phyloP scores from a whole-genome alignment of 1,140 invertebrate species.

The Trichonephila clavipes region DNA sequence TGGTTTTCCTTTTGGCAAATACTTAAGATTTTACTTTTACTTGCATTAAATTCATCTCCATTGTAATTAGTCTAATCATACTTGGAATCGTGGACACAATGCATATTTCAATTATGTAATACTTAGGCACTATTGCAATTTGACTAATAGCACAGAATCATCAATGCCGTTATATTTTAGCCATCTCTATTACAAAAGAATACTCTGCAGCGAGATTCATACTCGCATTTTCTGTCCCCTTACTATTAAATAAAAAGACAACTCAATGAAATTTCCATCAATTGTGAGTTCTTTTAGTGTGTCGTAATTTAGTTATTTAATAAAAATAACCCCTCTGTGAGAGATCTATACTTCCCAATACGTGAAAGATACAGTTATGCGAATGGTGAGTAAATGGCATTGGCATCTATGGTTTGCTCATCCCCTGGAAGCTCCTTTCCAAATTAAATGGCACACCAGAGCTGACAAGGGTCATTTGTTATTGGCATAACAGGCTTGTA shows the following conservation, averaged over 20 bases:
- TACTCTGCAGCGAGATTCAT: neutral
- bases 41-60: too few species aligned
- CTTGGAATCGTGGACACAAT: too few species aligned
- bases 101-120: too few species aligned
- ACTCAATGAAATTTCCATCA: neutral
- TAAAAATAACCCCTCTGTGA: neutral
- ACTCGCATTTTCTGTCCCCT: neutral
- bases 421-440: conserved; percentile 2
- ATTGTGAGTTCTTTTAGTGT: neutral
- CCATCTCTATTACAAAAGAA: neutral
- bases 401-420: conserved; percentile 10
- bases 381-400: neutral
- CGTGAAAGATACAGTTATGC: neutral
- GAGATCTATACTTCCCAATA: neutral
- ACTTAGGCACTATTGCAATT: neutral
- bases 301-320: neutral
- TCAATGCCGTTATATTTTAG: neutral
- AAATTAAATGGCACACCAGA: conserved; percentile 61
- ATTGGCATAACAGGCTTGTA: conserved; percentile 18
- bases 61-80: too few species aligned
- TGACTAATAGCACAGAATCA: neutral
- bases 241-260: neutral
- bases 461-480: conserved; percentile 59
- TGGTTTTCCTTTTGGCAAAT: too few species aligned
- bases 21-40: too few species aligned